Evolutionary conservation across 2,888 invertebrate species (phyloP), one percentile per base, ranked within the genome.

Genomic region (Agrochola macilenta): DNA sequence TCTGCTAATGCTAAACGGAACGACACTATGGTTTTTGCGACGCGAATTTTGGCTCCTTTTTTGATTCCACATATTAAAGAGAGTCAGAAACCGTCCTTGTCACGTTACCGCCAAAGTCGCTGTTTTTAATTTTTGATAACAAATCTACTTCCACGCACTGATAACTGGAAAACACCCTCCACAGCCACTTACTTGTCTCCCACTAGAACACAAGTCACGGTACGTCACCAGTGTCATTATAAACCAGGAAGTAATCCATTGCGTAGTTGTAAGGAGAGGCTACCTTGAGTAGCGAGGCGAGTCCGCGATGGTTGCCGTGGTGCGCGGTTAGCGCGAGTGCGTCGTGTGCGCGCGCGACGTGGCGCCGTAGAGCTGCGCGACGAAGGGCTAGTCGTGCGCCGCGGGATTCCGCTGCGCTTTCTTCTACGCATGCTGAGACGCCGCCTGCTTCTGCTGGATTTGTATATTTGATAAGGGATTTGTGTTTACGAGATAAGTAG

Each of bases 311-410:
- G 54, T 93, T 90, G 43, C 85, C 90, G 76, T 93, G 92, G 66
- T 91, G 90, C 30, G 87, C 88, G 26, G 92, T 81, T 11, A 94
- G 90, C 12, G 91, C 88, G 20, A 95, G 86, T 17, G 94, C 87
- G 0, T 93, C 89, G 74, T 94, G 93, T 0, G 95, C 95, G 8
- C 94, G 91, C 5, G 92, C 93, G 11, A 96, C 94, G 58, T 95
- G 95, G n/a, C 96, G 89, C 17, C 96, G 91, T 71, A 97, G 84
- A 14, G 96, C 96, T 0, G 96, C 96, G 14, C 95, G 91, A 0
- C 97, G 94, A 23, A 95, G 83, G 30, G 95, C 95, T 9, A 97
- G 87, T 1, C 97, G 89, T 2, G 95, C 94, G 0, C 95, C 95
- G 0, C 97, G 92, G 0, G 94, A 93, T 78, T 96, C 96, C 43